Base-by-base conservation (phyloP, 2,888 invertebrate genomes). In the Meandrusa payeni region DNA sequence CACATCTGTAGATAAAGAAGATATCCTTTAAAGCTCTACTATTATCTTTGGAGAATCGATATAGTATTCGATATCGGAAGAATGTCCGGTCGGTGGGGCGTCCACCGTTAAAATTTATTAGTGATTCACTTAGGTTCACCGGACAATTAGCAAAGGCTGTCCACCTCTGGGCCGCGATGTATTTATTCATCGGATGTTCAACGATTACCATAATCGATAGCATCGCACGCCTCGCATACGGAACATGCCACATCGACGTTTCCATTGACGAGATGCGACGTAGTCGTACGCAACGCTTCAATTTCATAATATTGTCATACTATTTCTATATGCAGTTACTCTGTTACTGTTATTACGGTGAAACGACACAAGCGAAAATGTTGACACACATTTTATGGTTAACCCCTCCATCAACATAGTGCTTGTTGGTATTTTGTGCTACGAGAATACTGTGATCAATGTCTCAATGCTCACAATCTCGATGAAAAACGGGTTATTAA, bases 121-220 rank as follows among this genome's bases (percentile, higher is more conserved):
- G 66, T 79, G 78, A 83, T 81, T 83, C 85, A 82, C 69, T 63
- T 67, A 80, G 64, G 83, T 82, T 80, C 80, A 81, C 72, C 76
- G 81, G 76, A 81, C 85, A 86, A 87, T 86, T 87, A 87, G 86
- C 79, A 81, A 82, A 86, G 86, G 86, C 83, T 86, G 86, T 83
- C 82, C 76, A 87, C 86, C 86, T 85, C 80, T 81, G 74, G 71
- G 75, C 69, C 65, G 63, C 71, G 70, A 64, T 76, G 76, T 82
- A 81, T 82, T 76, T 82, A 87, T 87, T 87, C 85, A 86, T 85
- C 86, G 83, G 82, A 82, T 85, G 86, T 82, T 68, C 71, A 76
- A 57, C 69, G 86, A 87, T 87, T 86, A 86, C 82, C 86, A 86
- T 86, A 86, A 85, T 82, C 82, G 83, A 85, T 80, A 80, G 63